Conservation (phyloP, 2,113 vertebrate species). For the Echinops telfairi region DNA sequence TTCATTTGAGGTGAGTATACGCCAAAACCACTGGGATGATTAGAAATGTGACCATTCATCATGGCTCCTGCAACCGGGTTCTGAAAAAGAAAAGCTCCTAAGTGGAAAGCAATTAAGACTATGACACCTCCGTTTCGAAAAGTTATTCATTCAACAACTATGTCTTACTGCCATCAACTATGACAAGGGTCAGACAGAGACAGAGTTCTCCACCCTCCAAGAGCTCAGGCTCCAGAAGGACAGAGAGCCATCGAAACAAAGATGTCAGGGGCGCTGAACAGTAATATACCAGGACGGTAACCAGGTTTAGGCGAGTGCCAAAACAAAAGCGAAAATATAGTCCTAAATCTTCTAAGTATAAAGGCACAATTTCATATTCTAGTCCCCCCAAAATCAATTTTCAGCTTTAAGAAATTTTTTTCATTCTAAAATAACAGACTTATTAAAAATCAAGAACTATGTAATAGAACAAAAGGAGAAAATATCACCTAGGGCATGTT, state of each 20-base stretch:
- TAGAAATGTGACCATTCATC: conserved; percentile 89
- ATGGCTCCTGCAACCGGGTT: neutral
- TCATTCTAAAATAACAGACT: neutral
- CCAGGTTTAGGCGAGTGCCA: neutral
- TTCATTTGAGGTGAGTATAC: conserved; percentile 87
- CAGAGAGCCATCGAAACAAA: neutral
- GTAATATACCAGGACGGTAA: neutral
- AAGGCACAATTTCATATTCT: neutral
- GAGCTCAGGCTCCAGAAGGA: neutral
- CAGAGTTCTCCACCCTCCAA: neutral
- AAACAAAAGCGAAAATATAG: conserved; percentile 35
- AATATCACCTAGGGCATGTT: neutral
- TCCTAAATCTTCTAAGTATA: neutral
- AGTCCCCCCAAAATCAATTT: neutral
- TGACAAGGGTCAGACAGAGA: neutral
- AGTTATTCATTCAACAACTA: conserved; percentile 56
- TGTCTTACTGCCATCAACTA: neutral
- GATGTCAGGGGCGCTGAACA: neutral
- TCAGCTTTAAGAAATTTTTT: neutral
- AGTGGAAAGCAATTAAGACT: conserved; percentile 31
- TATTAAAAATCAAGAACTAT: neutral
- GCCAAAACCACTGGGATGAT: conserved; percentile 84
- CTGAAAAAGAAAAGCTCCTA: conserved; percentile 71
- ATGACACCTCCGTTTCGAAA: neutral
- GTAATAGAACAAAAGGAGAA: neutral